Conservation (phyloP, 2,113 vertebrate genomes). For the Engraulis encrasicolus region DNA sequence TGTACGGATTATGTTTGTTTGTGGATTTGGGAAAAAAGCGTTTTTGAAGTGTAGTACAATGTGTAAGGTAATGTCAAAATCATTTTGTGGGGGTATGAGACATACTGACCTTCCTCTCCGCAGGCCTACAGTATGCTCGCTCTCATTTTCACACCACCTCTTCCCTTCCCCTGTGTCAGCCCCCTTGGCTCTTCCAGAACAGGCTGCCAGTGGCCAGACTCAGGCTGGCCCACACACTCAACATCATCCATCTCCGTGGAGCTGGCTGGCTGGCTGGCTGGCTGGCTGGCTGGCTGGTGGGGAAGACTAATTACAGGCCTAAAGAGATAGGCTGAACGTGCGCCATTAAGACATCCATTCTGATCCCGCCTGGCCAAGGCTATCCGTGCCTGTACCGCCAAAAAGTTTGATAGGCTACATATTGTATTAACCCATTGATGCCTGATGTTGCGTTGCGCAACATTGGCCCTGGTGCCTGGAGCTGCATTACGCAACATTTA, state of each 20-base stretch:
- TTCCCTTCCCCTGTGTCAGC: neutral
- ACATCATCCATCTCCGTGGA: neutral
- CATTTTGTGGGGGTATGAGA: neutral
- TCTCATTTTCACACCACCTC: slow-evolving; percentile 3
- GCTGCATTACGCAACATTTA: no score
- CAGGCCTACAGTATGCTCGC: neutral
- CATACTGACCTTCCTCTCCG: neutral
- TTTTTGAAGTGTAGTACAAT: no score
- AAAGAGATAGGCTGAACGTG: slow-evolving; percentile 14
- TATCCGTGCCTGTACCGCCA: neutral
- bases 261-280: no score
- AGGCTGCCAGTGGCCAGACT: neutral
- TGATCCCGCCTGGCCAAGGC: neutral
- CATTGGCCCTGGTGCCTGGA: no score
- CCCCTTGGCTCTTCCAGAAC: neutral
- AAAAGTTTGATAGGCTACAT: neutral
- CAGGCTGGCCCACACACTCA: neutral
- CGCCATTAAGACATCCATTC: neutral
- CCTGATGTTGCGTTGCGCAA: no score
- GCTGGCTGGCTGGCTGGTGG: no score
- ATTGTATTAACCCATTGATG: no score
- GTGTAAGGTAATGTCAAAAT: no score
- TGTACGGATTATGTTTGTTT: no score
- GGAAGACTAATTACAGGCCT: slow-evolving; percentile 1
- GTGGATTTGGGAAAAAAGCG: no score